Evolutionary conservation across 2,797 vertebrate species (phyloP).

Genomic region (Pogoniulus pusillus): DNA sequence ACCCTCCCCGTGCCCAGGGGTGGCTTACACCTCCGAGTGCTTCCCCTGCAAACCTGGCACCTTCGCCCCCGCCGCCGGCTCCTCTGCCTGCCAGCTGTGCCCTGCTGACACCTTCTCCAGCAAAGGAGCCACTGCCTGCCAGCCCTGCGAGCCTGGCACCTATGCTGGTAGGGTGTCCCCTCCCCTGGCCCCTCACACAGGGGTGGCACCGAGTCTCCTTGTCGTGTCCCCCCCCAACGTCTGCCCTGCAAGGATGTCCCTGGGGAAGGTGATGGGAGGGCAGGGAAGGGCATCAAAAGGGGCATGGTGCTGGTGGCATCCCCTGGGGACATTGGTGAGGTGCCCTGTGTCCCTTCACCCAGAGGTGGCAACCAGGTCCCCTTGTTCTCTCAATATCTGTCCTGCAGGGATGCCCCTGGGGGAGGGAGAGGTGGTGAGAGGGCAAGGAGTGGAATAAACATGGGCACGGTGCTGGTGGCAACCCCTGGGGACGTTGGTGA

Average conservation of each 20-base stretch:
- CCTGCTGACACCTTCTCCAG: slow-evolving; percentile 85
- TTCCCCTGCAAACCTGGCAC: slow-evolving; percentile 96
- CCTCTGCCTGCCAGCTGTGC: slow-evolving; percentile 84
- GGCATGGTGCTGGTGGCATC: too few relatives aligned
- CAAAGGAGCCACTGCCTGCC: slow-evolving; percentile 88
- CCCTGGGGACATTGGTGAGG: too few relatives aligned
- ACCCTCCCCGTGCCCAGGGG: slow-evolving; percentile 77
- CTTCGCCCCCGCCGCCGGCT: slow-evolving; percentile 81
- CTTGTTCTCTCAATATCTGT: neutral
- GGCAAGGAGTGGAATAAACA: too few relatives aligned
- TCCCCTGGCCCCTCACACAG: neutral
- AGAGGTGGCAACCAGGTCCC: neutral
- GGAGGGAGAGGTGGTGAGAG: neutral
- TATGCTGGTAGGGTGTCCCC: slow-evolving; percentile 83
- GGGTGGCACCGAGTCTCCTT: too few relatives aligned
- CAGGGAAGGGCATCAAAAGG: too few relatives aligned
- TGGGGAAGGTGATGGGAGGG: too few relatives aligned
- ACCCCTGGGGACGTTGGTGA: neutral
- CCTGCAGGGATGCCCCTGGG: neutral
- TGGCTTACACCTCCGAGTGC: slow-evolving; percentile 96
- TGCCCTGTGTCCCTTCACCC: too few relatives aligned
- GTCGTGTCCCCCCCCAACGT: too few relatives aligned
- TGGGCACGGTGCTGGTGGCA: neutral
- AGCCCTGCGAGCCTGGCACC: slow-evolving; percentile 80
- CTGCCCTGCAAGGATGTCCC: too few relatives aligned